Evolutionary conservation across 2,888 invertebrate genomes (phyloP).

Genomic region (Margaritifera margaritifera): DNA sequence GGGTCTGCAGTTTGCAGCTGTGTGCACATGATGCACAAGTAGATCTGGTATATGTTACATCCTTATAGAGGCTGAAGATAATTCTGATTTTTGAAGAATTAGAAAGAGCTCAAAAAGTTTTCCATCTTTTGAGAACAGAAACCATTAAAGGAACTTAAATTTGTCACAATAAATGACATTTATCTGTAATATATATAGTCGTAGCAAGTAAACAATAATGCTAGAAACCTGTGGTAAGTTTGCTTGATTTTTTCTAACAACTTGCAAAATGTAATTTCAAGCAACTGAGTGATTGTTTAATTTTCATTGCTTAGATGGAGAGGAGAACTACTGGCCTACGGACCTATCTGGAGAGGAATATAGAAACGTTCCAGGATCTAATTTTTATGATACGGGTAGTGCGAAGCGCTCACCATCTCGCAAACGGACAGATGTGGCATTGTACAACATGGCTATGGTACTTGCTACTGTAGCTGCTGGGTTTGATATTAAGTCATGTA

Average conservation of each 20-base stretch:
- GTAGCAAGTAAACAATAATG: no score
- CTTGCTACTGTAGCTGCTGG: constrained; percentile 91
- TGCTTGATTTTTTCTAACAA: not conserved
- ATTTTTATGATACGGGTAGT: constrained; percentile 28
- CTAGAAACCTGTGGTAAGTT: no score
- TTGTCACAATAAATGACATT: no score
- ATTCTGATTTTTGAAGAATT: no score
- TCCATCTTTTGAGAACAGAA: no score
- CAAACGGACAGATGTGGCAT: constrained; percentile 76
- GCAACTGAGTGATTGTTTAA: constrained; percentile 1
- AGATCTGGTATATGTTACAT: no score
- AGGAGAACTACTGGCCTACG: constrained; percentile 71
- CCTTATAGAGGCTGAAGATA: no score
- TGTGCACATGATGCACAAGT: no score
- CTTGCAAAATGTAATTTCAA: not conserved
- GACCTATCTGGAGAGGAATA: constrained; percentile 55
- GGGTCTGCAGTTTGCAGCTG: no score
- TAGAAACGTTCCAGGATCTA: constrained; percentile 49
- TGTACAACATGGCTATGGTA: constrained; percentile 94
- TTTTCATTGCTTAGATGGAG: constrained; percentile 63
- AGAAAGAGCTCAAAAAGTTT: no score
- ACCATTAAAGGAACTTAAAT: no score
- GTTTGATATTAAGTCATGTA: constrained; percentile 91
- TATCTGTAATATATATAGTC: no score
- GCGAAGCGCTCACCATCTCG: constrained; percentile 26